Conservation (phyloP, 2,888 invertebrate genomes). For the Dicyrtomina minuta region DNA sequence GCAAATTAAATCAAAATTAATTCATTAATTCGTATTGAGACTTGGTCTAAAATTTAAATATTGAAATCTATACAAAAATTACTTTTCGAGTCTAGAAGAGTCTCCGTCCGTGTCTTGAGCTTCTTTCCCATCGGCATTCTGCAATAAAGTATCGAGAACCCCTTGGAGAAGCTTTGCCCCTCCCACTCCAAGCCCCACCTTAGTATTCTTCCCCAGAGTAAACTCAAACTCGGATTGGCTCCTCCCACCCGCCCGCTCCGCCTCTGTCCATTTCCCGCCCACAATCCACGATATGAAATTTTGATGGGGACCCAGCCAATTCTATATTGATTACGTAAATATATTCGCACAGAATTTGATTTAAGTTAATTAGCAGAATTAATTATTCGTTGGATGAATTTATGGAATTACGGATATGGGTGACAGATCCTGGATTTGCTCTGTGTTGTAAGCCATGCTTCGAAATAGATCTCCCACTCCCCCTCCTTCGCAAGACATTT, state of each 20-base stretch:
- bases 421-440: no score
- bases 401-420: no score
- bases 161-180: background rate
- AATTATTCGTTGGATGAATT: no score
- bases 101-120: background rate
- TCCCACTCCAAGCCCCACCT: background rate
- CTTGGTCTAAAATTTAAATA: background rate
- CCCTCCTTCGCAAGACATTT: no score
- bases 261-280: constrained; percentile 20
- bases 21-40: background rate
- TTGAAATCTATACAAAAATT: constrained; percentile 3
- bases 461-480: no score
- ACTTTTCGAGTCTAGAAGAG: constrained; percentile 2
- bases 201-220: background rate
- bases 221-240: constrained; percentile 4
- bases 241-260: background rate
- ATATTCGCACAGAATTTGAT: no score
- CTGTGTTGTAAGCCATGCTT: no score
- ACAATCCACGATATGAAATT: constrained; percentile 16
- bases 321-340: background rate
- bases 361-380: no score
- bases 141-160: background rate
- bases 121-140: no score
- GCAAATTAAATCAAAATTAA: background rate
- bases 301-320: constrained; percentile 22